phyloP scores from a whole-genome alignment of 2,888 invertebrate genomes.

The Liodrosophila aerea region DNA sequence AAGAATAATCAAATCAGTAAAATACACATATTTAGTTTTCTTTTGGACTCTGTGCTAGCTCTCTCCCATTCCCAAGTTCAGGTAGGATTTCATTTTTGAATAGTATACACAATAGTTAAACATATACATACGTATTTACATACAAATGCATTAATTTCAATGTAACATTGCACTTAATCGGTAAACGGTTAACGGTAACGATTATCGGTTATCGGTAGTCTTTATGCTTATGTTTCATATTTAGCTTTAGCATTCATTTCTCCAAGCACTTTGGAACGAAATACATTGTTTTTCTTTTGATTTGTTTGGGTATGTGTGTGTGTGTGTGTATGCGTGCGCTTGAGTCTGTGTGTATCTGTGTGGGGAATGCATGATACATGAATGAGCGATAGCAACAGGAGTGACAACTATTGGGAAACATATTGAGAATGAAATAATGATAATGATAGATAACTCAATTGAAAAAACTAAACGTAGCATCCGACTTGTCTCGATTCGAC shows the following conservation, averaged over 20 bases:
- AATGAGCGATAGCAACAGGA: constrained; percentile 43
- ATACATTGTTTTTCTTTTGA: constrained; percentile 36
- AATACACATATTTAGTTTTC: constrained; percentile 42
- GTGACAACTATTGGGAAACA: constrained; percentile 27
- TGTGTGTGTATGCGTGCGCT: constrained; percentile 1
- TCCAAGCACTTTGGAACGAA: constrained; percentile 51
- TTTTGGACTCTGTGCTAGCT: constrained; percentile 81
- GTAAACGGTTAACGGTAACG: constrained; percentile 31
- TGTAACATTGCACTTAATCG: constrained; percentile 53
- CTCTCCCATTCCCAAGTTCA: constrained; percentile 83
- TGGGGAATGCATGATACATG: constrained; percentile 41
- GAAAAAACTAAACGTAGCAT: constrained; percentile 29
- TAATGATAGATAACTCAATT: constrained; percentile 41
- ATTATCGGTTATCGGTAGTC: constrained; percentile 40
- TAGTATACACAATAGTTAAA: constrained; percentile 66
- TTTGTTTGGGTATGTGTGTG: constrained; percentile 16
- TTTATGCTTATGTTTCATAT: constrained; percentile 55
- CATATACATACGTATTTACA: constrained; percentile 44
- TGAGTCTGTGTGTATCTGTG: constrained; percentile 7
- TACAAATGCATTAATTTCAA: constrained; percentile 45
- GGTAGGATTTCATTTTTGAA: constrained; percentile 77
- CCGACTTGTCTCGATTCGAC: constrained; percentile 15
- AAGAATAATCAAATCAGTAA: constrained; percentile 44
- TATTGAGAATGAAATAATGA: constrained; percentile 45
- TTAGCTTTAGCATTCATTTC: constrained; percentile 77